Evolutionary conservation across 2,888 invertebrate genomes (phyloP).

Genomic region (Sialis fuliginosa): DNA sequence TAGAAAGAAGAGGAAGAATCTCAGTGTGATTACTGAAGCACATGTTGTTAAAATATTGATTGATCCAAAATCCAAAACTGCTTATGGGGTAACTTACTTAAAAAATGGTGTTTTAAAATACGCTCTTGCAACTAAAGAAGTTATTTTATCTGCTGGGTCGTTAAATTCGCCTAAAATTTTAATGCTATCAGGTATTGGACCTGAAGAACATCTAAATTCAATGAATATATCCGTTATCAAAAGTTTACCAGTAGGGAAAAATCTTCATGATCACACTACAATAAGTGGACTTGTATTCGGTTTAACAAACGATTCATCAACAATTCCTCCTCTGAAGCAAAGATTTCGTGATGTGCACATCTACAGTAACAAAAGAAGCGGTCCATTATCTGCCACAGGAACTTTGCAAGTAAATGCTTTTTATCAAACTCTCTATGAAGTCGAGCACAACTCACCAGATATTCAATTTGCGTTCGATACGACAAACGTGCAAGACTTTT

Average conservation of each 20-base stretch:
- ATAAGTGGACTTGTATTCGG: conserved; percentile 36
- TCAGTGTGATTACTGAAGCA: conserved; percentile 31
- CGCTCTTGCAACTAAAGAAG: conserved; percentile 37
- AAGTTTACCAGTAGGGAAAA: conserved; percentile 51
- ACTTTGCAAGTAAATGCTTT: conserved; percentile 39
- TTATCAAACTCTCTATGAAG: conserved; percentile 35
- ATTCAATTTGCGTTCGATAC: conserved; percentile 49
- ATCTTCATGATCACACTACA: conserved; percentile 59
- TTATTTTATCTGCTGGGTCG: conserved; percentile 39
- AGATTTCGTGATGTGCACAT: conserved; percentile 26
- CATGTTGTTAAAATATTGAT: conserved; percentile 38
- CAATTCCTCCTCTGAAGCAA: conserved; percentile 24
- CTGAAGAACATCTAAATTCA: conserved; percentile 30
- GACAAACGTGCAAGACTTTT: conserved; percentile 34
- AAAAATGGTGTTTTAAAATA: conserved; percentile 26
- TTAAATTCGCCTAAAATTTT: conserved; percentile 44
- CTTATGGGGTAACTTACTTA: conserved; percentile 32
- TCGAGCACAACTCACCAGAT: conserved; percentile 33
- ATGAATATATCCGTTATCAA: conserved; percentile 35
- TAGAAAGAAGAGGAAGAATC: conserved; percentile 30
- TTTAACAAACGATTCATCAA: conserved; percentile 35
- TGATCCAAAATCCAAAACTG: conserved; percentile 30
- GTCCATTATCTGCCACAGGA: conserved; percentile 35
- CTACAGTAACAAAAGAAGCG: conserved; percentile 26
- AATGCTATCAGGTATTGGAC: conserved; percentile 50